Conservation (phyloP, 2,888 invertebrate genomes). For the Lordiphosa fenestrarum region DNA sequence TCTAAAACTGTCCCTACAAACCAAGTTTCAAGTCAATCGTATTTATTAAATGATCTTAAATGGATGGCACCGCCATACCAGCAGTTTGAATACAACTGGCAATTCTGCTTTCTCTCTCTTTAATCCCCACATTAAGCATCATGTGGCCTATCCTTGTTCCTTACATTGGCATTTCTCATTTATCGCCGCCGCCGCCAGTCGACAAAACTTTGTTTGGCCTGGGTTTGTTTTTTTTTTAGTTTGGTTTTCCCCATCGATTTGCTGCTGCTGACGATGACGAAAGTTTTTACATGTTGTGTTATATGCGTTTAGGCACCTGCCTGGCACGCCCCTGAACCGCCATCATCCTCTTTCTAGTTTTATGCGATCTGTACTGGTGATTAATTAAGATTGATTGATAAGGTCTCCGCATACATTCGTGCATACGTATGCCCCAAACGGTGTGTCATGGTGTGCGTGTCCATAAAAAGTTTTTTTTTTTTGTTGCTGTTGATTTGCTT, state of each 20-base stretch:
- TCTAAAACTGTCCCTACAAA: too few species aligned
- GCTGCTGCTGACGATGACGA: conserved; percentile 56
- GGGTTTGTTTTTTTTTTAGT: conserved; percentile 8
- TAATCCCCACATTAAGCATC: too few species aligned
- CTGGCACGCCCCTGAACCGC: conserved; percentile 35
- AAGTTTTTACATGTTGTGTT: conserved; percentile 32
- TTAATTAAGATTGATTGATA: conserved; percentile 81
- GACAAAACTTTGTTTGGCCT: background rate
- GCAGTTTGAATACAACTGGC: too few species aligned
- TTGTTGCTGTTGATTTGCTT: conserved; percentile 44
- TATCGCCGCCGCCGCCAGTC: background rate
- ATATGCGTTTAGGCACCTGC: conserved; percentile 48
- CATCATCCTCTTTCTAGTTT: conserved; percentile 29
- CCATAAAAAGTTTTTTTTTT: conserved; percentile 66
- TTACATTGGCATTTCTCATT: background rate
- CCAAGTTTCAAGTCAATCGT: too few species aligned
- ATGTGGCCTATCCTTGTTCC: background rate
- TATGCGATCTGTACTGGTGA: conserved; percentile 77
- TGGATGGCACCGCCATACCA: too few species aligned
- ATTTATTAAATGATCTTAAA: too few species aligned
- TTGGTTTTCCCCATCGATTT: conserved; percentile 57
- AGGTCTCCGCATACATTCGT: conserved; percentile 26
- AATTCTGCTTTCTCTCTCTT: too few species aligned
- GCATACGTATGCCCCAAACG: conserved; percentile 32
- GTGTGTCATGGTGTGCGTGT: conserved; percentile 49